A percentile compares a stretch with the other conserved stretches of the same genome.
Evolutionary conservation across 2,797 vertebrate species (phyloP).

Genomic region (Acanthiza pusilla): DNA sequence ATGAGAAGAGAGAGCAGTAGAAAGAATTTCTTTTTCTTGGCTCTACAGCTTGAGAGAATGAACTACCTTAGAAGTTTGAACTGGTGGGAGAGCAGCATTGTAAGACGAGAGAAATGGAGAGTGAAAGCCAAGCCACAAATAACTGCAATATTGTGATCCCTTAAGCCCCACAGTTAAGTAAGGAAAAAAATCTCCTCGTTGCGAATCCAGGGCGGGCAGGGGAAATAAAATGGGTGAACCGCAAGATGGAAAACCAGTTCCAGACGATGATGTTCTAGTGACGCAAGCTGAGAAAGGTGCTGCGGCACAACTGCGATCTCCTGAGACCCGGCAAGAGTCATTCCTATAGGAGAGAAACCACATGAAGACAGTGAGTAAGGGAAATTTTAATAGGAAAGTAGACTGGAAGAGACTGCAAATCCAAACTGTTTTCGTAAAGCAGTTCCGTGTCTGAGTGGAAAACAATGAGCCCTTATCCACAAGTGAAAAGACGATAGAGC

Average conservation of each 20-base stretch:
- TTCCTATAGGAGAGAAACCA: conserved; percentile 51
- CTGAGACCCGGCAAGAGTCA: neutral
- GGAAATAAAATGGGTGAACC: conserved; percentile 51
- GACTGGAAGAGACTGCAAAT: conserved; percentile 3
- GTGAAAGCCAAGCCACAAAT: conserved; percentile 64
- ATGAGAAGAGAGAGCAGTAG: neutral
- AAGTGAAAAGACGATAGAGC: neutral
- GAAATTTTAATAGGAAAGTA: conserved; percentile 19
- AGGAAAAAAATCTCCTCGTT: neutral
- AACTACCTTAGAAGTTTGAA: conserved; percentile 37
- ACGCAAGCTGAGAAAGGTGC: conserved; percentile 50
- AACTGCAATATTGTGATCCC: conserved; percentile 42
- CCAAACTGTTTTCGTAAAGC: neutral
- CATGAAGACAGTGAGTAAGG: conserved; percentile 53
- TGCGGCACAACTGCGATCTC: neutral
- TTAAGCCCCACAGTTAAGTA: conserved; percentile 44
- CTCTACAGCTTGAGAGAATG: neutral
- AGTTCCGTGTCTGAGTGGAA: neutral
- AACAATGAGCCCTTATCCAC: conserved; percentile 42
- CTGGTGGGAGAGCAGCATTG: conserved; percentile 20
- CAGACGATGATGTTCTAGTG: conserved; percentile 42
- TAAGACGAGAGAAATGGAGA: conserved; percentile 29
- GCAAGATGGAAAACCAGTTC: conserved; percentile 21
- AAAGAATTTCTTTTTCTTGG: neutral
- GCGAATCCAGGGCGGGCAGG: conserved; percentile 17